Base-by-base conservation (phyloP, 2,888 invertebrate genomes). In the Argynnis bischoffii region DNA sequence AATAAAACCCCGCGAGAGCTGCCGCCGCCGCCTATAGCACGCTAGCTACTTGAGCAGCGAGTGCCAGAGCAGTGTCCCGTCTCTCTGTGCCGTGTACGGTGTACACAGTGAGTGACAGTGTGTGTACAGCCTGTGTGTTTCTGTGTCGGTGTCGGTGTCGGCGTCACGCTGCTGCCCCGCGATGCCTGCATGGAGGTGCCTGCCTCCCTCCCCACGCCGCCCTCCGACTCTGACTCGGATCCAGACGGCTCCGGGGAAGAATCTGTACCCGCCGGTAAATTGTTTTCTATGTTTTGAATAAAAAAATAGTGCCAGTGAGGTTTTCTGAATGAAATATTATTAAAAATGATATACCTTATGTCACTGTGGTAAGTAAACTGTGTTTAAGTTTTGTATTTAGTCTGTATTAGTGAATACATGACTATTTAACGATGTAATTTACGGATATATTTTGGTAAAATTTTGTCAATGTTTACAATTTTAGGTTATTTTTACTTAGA, bases 191-290 rank as follows among this genome's bases (percentile, higher is more conserved):
- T 92, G 92, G 92, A 89, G 83, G 51, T 41, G 26, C n/a, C 59
- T 13, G 71, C 85, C 76, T 78, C 76, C 80, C 80, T 78, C 78
- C 79, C 83, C 72, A 71, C 81, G 76, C 78, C 84, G 71, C 73
- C 84, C 73, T 79, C 82, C 78, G 80, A 82, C 73, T 83, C 81
- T 68, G 81, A 81, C 69, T 79, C 75, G 35, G 35, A 41, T 41
- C 11, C 35, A 41, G 78, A 81, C 26, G 59, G 48, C 54, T 78
- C 83, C 51, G 80, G 77, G 74, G 91, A 88, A 72, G 93, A 93
- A 72, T 87, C 93, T 80, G 92, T 94, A 63, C 94, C 94, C 66
- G 87, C 92, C 79, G 94, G 94, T 94, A 83, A 87, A 78, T 79
- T 21, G 14, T 47, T 55, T 60, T 26, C 15, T 50, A 14, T 46